phyloP scores from a whole-genome alignment of 2,888 invertebrate genomes.

The Limenitis camilla region DNA sequence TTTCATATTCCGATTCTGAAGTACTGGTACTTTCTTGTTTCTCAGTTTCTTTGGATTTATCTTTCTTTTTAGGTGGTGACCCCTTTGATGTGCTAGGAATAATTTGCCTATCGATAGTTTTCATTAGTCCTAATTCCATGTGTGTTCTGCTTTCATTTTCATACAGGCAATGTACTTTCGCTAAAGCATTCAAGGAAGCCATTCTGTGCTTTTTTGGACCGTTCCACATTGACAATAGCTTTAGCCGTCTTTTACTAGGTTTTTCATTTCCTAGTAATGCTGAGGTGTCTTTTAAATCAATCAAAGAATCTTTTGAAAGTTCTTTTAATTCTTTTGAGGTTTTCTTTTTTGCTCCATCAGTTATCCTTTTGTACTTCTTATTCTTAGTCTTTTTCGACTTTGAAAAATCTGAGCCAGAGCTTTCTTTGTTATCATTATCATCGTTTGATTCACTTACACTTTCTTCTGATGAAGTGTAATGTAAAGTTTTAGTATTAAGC shows the following conservation, averaged over 20 bases:
- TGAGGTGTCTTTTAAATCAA: slow-evolving; percentile 59
- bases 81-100: slow-evolving; percentile 72
- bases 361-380: slow-evolving; percentile 61
- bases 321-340: slow-evolving; percentile 64
- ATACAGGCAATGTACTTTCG: slow-evolving; percentile 92
- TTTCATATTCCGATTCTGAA: slow-evolving; percentile 69
- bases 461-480: slow-evolving; percentile 63
- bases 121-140: slow-evolving; percentile 75
- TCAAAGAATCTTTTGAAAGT: slow-evolving; percentile 61
- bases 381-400: slow-evolving; percentile 56
- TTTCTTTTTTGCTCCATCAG: slow-evolving; percentile 51
- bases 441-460: slow-evolving; percentile 65
- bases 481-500: slow-evolving; percentile 48
- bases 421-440: slow-evolving; percentile 60
- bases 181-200: slow-evolving; percentile 90
- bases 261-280: slow-evolving; percentile 52
- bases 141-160: slow-evolving; percentile 89
- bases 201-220: slow-evolving; percentile 89
- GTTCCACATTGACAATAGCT: slow-evolving; percentile 80
- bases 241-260: slow-evolving; percentile 70
- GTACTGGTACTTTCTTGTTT: slow-evolving; percentile 63
- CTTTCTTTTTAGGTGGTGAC: slow-evolving; percentile 56
- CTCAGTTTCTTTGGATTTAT: slow-evolving; percentile 56
- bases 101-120: slow-evolving; percentile 59
- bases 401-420: slow-evolving; percentile 54